Conservation (phyloP, 1,140 invertebrate genomes). For the Calephelis nemesis region DNA sequence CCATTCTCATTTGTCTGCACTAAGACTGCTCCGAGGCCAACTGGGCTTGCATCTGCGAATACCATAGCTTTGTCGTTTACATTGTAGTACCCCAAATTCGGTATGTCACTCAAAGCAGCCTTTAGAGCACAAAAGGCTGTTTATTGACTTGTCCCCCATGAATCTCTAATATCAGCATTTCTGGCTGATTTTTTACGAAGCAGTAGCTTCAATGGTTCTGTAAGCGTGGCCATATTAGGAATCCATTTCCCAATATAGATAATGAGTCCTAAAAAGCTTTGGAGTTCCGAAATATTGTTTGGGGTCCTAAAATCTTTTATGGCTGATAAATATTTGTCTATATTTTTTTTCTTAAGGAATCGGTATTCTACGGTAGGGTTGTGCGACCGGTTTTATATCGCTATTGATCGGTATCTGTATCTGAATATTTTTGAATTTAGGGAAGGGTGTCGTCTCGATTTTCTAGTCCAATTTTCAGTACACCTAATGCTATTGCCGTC, state of each 20-base stretch:
- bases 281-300: background rate
- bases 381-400: slow-evolving; percentile 13
- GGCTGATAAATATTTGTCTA: slow-evolving; percentile 6
- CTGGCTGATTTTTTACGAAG: slow-evolving; percentile 2
- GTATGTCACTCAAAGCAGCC: too few species aligned
- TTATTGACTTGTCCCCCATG: slow-evolving; percentile 24
- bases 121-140: slow-evolving; percentile 23
- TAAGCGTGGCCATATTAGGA: slow-evolving; percentile 19
- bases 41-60: too few species aligned
- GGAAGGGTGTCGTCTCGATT: background rate
- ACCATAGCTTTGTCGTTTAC: too few species aligned
- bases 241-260: slow-evolving; percentile 24
- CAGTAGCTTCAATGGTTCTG: slow-evolving; percentile 18
- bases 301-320: background rate
- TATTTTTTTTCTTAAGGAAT: slow-evolving; percentile 30
- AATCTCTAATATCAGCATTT: slow-evolving; percentile 26
- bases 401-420: background rate
- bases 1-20: too few species aligned
- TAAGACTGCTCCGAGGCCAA: too few species aligned
- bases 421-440: background rate
- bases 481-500: background rate
- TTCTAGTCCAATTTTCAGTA: background rate
- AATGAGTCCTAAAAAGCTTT: slow-evolving; percentile 14
- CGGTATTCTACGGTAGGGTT: slow-evolving; percentile 24
- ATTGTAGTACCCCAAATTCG: too few species aligned